Percentiles rank a stretch among this genome's conserved stretches.
These are phyloP conservation scores for Zosterops hypoxanthus DNA, from an alignment of 2,113 vertebrate species.

Conservation along the genomic window DNA sequence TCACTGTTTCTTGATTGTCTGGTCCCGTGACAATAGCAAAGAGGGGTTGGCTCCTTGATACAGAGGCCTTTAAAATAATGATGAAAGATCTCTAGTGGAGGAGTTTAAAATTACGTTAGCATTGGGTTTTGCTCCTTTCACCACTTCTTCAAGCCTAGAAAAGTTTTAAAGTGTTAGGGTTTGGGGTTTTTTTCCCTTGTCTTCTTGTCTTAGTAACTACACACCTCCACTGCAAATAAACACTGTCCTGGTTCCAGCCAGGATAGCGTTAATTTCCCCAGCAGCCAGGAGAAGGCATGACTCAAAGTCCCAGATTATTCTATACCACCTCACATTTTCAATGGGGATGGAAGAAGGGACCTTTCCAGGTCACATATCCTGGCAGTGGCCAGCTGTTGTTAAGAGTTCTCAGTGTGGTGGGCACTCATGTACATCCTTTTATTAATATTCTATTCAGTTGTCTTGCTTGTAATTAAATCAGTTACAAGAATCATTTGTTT, in stretches of 20 bases:
- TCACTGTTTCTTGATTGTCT: background rate
- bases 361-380: background rate
- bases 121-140: background rate
- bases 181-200: background rate
- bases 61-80: background rate
- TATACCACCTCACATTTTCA: background rate
- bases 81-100: conserved; percentile 23
- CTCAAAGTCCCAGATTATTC: background rate
- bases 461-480: background rate
- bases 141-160: background rate
- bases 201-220: background rate
- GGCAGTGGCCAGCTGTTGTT: background rate
- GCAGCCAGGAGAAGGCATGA: background rate
- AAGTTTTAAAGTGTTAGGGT: background rate
- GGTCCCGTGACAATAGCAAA: background rate
- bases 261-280: background rate
- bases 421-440: background rate
- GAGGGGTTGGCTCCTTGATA: background rate
- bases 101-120: background rate
- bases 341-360: background rate
- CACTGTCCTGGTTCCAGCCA: background rate
- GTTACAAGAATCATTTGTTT: background rate
- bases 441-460: background rate
- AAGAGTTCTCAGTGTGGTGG: too few relatives aligned
- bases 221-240: background rate